Conservation (phyloP, 2,113 vertebrate genomes). For the Xenopus borealis region DNA sequence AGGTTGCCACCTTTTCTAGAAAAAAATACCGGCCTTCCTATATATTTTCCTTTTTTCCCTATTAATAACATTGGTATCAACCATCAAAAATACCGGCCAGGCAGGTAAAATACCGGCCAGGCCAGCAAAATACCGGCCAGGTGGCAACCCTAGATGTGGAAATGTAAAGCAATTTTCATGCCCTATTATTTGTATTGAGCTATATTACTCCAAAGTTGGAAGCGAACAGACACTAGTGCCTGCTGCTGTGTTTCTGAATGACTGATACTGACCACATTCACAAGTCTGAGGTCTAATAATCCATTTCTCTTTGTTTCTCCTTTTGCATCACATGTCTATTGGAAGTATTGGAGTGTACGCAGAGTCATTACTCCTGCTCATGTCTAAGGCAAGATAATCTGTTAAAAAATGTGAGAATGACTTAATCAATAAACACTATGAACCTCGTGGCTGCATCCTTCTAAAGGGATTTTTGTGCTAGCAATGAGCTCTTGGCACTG, state of each 20-base stretch:
- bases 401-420: slow-evolving; percentile 37
- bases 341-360: slow-evolving; percentile 13
- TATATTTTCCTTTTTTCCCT: no score
- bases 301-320: slow-evolving; percentile 13
- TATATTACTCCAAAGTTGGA: no score
- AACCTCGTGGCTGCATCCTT: slow-evolving; percentile 28
- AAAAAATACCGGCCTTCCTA: no score
- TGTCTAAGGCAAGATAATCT: slow-evolving; percentile 39
- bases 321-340: slow-evolving; percentile 17
- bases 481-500: slow-evolving; percentile 17
- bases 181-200: no score
- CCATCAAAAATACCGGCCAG: no score
- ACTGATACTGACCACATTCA: slow-evolving; percentile 21
- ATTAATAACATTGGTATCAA: no score
- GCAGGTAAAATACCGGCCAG: no score
- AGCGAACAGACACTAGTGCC: no score
- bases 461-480: slow-evolving; percentile 19
- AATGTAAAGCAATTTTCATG: no score
- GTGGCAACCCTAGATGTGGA: no score
- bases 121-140: no score
- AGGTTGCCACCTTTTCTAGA: no score
- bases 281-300: slow-evolving; percentile 7
- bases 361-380: slow-evolving; percentile 29
- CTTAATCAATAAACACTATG: slow-evolving; percentile 42
- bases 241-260: not conserved